Percentiles rank a stretch among this genome's conserved stretches.
phyloP scores from a whole-genome alignment of 1,140 invertebrate genomes.

The Oryzaephilus surinamensis region DNA sequence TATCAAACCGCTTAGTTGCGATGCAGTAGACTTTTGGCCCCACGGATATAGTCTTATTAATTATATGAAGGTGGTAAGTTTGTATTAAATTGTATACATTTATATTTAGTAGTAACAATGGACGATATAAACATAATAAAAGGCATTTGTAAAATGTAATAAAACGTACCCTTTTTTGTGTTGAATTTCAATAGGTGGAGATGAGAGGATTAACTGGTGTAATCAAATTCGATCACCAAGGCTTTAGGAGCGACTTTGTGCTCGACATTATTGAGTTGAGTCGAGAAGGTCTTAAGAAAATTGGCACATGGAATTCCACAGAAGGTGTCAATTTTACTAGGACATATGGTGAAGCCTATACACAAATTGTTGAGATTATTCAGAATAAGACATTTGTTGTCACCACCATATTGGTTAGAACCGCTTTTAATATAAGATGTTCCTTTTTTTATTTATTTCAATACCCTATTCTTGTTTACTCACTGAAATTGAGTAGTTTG shows the following conservation, averaged over 20 bases:
- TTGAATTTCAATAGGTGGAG: constrained; percentile 58
- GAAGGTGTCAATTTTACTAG: constrained; percentile 84
- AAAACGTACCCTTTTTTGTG: constrained; percentile 12
- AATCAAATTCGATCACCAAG: constrained; percentile 90
- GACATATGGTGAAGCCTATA: constrained; percentile 70
- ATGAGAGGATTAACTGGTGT: constrained; percentile 85
- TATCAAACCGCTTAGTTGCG: constrained; percentile 78
- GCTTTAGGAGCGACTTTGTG: constrained; percentile 82
- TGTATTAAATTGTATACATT: background rate
- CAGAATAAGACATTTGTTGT: constrained; percentile 89
- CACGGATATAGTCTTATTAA: constrained; percentile 92
- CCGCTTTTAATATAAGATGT: too few relatives aligned
- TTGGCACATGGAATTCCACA: constrained; percentile 81
- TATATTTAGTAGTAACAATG: background rate
- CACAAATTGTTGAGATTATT: constrained; percentile 74
- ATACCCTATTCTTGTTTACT: too few relatives aligned
- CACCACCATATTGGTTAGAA: constrained; percentile 83
- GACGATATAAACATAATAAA: background rate
- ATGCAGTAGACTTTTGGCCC: constrained; percentile 82
- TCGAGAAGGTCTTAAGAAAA: constrained; percentile 67
- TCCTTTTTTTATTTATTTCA: too few relatives aligned
- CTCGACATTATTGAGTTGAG: constrained; percentile 83
- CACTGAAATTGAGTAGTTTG: too few relatives aligned
- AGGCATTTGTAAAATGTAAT: too few relatives aligned
- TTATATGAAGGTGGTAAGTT: constrained; percentile 92